Evolutionary conservation across 2,113 vertebrate genomes (phyloP).

Genomic region (Sporophila hypoxantha): DNA sequence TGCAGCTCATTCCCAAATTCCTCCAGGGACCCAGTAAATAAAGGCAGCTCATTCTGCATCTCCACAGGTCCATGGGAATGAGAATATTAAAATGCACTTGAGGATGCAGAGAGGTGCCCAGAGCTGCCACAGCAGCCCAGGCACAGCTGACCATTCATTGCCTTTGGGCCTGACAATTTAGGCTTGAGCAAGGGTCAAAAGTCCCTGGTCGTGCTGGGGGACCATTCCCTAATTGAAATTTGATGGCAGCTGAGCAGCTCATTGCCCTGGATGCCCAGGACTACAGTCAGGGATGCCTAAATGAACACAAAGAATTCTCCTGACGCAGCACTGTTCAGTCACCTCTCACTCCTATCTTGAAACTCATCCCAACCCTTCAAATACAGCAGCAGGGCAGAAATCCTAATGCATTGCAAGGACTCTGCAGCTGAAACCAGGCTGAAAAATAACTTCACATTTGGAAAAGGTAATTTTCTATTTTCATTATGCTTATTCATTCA

Average conservation of each 20-base stretch:
- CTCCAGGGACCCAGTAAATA: neutral
- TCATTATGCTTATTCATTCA: neutral
- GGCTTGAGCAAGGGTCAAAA: neutral
- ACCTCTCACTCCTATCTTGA: neutral
- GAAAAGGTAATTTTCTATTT: neutral
- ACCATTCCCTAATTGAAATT: neutral
- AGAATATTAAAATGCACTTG: neutral
- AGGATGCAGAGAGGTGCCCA: neutral
- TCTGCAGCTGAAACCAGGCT: neutral
- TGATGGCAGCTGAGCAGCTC: neutral
- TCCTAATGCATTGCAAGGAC: neutral
- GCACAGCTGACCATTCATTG: neutral
- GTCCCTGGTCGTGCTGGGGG: neutral
- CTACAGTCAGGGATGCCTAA: neutral
- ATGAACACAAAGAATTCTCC: neutral
- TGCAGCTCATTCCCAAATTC: slow-evolving; percentile 22
- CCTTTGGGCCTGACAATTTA: neutral
- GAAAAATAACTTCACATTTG: neutral
- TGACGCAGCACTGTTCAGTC: neutral
- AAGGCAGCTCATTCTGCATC: neutral
- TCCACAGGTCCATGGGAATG: neutral
- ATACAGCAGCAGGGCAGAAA: neutral
- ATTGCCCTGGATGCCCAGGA: neutral
- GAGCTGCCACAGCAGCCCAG: neutral
- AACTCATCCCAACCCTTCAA: neutral